phyloP scores from a whole-genome alignment of 2,888 invertebrate species.

The Drosophila pseudotakahashii region DNA sequence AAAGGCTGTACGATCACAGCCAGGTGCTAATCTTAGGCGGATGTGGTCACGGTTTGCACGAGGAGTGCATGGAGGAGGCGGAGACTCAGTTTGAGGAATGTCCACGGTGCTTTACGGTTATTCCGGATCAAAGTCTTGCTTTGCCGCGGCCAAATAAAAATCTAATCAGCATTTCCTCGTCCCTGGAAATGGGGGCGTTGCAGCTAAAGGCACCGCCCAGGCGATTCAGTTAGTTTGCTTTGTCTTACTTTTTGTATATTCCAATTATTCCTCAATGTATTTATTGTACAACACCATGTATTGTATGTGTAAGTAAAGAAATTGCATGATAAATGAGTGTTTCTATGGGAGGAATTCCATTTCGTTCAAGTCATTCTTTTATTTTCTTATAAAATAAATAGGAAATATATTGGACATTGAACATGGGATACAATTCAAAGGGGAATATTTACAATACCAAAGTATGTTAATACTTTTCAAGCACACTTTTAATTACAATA shows the following conservation, averaged over 20 bases:
- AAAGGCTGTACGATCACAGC: slow-evolving; percentile 81
- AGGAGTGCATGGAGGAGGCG: slow-evolving; percentile 68
- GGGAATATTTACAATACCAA: slow-evolving; percentile 11
- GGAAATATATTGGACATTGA: background rate
- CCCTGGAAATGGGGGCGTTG: slow-evolving; percentile 71
- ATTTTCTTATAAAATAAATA: background rate
- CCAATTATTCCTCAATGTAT: slow-evolving; percentile 38
- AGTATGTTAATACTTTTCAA: slow-evolving; percentile 4
- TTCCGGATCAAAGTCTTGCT: slow-evolving; percentile 59
- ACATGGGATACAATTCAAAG: background rate
- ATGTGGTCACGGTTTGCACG: slow-evolving; percentile 83
- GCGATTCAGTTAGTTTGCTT: slow-evolving; percentile 72
- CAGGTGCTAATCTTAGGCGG: slow-evolving; percentile 77
- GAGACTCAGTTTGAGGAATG: slow-evolving; percentile 57
- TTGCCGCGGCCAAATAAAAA: slow-evolving; percentile 78
- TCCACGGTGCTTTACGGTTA: slow-evolving; percentile 73
- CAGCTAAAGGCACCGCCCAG: slow-evolving; percentile 83
- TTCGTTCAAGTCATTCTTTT: background rate
- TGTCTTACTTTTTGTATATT: slow-evolving; percentile 28
- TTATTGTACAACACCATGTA: slow-evolving; percentile 28
- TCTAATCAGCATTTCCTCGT: slow-evolving; percentile 31
- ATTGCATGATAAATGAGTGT: slow-evolving; percentile 15
- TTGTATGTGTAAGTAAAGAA: slow-evolving; percentile 48
- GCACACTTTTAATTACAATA: background rate
- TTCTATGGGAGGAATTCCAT: too few relatives aligned